Evolutionary conservation across 2,113 vertebrate genomes (phyloP), one percentile per base, ranked within the genome.

Genomic region (Heteronetta atricapilla): DNA sequence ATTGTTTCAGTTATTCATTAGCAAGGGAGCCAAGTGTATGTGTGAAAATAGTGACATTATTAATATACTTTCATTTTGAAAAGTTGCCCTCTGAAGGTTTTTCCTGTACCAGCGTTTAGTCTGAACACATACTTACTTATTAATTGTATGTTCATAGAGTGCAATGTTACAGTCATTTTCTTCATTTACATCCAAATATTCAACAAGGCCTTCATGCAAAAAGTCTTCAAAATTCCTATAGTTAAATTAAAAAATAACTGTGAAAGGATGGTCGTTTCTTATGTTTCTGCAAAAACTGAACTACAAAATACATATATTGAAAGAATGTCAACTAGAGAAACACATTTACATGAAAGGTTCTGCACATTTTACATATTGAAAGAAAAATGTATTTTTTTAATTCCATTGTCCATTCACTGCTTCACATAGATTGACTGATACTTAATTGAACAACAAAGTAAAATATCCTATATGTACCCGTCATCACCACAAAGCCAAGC

Each of bases 151-250:
- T 86, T 99, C 99, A 95, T 99, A 99, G 1, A 99, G 97, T 26
- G 99, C 99, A 46, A 99, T 99, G 91, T 98, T 99, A 97, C 99
- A 99, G 76, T 99, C 99, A 74, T 99, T 99, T 98, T 99, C 99
- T 97, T 99, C 99, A 67, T 99, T 99, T 52, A 99, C 99, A 91
- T 99, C 99, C 91, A 99, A 98, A 96, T 99, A 99, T 82, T 99
- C 99, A 20, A 99, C 99, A 2, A 99, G 97, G 86, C 99, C 98
- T 93, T 99, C 99, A 2, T 99, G 99, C 50, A 99, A 98, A 92
- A 99, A 99, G 95, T 99, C 99, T 97, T 99, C 99, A 98, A 99
- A 99, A 82, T 98, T 99, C 97, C 99, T 99, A 91, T 10, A 96
- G 34, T 92, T 76, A 78, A 80, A 78, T 86, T 23, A 76, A 88